Evolutionary conservation across 2,113 vertebrate genomes (phyloP).

Genomic region (Machaerirhynchus nigripectus): DNA sequence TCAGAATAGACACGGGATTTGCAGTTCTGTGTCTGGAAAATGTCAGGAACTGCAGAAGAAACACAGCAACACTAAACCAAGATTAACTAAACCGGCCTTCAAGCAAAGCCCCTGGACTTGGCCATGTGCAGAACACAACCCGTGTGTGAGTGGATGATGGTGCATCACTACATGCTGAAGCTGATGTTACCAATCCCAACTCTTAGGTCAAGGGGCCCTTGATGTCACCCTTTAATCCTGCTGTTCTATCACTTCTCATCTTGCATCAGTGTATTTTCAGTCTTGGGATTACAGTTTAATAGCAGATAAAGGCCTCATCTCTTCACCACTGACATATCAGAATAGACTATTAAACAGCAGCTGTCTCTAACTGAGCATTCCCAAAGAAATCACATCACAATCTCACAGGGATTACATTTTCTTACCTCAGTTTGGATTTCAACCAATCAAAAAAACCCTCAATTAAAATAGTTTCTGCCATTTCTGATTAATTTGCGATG

Average conservation of each 20-base stretch:
- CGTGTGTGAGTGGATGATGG: accelerated
- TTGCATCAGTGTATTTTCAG: background rate
- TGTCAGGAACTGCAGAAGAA: background rate
- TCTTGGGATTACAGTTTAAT: background rate
- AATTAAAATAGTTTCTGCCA: background rate
- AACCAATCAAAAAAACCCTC: background rate
- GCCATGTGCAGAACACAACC: background rate
- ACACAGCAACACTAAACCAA: background rate
- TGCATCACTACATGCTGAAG: background rate
- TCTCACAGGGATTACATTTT: background rate
- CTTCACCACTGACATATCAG: background rate
- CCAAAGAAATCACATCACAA: background rate
- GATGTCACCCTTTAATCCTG: background rate
- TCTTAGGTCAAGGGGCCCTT: background rate
- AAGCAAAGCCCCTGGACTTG: background rate
- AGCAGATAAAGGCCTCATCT: background rate
- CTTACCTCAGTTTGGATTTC: background rate
- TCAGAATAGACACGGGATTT: background rate
- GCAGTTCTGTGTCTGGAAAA: background rate
- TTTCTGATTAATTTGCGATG: background rate
- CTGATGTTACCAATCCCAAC: background rate
- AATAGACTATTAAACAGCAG: background rate
- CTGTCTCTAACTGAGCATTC: background rate
- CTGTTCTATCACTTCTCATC: background rate
- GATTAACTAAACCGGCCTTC: background rate